phyloP scores from a whole-genome alignment of 2,797 vertebrate species.

The Sparidentex hasta region DNA sequence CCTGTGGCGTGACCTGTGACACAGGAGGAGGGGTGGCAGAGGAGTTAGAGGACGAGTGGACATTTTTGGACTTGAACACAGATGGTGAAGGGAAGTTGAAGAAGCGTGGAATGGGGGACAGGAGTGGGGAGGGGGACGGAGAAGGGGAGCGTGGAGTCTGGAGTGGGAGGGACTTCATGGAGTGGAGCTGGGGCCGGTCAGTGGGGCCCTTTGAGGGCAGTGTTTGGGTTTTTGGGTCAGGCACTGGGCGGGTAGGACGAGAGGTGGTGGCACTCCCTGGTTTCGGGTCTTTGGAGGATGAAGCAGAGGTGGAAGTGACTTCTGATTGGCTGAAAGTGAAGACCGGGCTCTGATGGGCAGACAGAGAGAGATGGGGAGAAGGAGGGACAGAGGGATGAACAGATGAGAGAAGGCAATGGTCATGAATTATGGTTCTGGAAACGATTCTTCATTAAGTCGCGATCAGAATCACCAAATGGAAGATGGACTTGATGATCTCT shows the following conservation, averaged over 20 bases:
- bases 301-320: slow-evolving; percentile 80
- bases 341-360: slow-evolving; percentile 88
- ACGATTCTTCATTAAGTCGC: slow-evolving; percentile 39
- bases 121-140: slow-evolving; percentile 86
- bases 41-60: slow-evolving; percentile 84
- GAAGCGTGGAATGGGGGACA: slow-evolving; percentile 87
- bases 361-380: slow-evolving; percentile 71
- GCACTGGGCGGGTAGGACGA: slow-evolving; percentile 74
- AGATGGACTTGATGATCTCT: slow-evolving; percentile 10
- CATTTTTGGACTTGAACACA: slow-evolving; percentile 88
- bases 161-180: slow-evolving; percentile 90
- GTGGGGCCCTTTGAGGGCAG: slow-evolving; percentile 89
- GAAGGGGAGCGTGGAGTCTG: slow-evolving; percentile 85
- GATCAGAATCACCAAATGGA: slow-evolving; percentile 15
- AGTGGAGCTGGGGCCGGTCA: slow-evolving; percentile 88
- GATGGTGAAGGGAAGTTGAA: slow-evolving; percentile 88
- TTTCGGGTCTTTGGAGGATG: slow-evolving; percentile 86
- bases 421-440: slow-evolving; percentile 82
- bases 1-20: slow-evolving; percentile 91
- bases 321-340: slow-evolving; percentile 92
- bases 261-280: slow-evolving; percentile 77
- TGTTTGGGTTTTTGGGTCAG: slow-evolving; percentile 92
- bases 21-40: slow-evolving; percentile 86
- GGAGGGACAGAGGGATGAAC: slow-evolving; percentile 69
- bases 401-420: slow-evolving; percentile 79